These are phyloP conservation scores for Ganaspis brasiliensis DNA, from an alignment of 2,888 invertebrate genomes.

Conservation along the genomic window DNA sequence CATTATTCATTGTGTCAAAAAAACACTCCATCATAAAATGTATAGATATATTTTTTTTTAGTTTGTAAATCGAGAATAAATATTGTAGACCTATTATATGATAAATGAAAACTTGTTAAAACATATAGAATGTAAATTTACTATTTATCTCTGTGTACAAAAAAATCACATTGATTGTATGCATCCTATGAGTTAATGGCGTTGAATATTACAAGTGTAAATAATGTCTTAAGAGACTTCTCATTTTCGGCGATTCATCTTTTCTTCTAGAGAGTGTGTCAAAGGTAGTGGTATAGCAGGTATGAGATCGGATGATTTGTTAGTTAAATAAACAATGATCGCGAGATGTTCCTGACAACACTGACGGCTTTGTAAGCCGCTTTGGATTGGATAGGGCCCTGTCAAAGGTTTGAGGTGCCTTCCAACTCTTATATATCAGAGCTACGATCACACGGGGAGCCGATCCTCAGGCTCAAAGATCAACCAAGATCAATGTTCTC, in stretches of 20 bases:
- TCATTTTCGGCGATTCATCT: constrained; percentile 37
- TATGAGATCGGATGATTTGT: constrained; percentile 64
- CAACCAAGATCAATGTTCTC: constrained; percentile 44
- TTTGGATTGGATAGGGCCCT: constrained; percentile 47
- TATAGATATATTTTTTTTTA: too few species aligned
- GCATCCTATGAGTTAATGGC: constrained; percentile 24
- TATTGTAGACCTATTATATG: too few species aligned
- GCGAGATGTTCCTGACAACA: constrained; percentile 62
- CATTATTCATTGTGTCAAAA: too few species aligned
- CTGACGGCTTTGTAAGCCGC: constrained; percentile 66
- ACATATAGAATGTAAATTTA: constrained; percentile 8
- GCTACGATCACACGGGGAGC: constrained; percentile 13
- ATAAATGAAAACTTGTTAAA: constrained; percentile 14
- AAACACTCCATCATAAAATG: too few species aligned
- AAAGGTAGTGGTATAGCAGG: constrained; percentile 19
- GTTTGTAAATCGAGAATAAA: too few species aligned
- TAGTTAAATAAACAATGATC: constrained; percentile 74
- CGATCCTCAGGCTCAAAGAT: constrained; percentile 26
- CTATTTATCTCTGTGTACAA: constrained; percentile 30
- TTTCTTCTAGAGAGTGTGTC: constrained; percentile 32
- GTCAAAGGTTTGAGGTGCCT: constrained; percentile 48
- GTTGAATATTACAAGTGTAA: constrained; percentile 38
- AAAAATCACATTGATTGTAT: constrained; percentile 32
- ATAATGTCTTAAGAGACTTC: constrained; percentile 21
- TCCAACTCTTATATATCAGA: constrained; percentile 26